Percentiles rank a stretch among this genome's conserved stretches.
Evolutionary conservation across 2,797 vertebrate genomes (phyloP).

Genomic region (Lepus oiostolus): DNA sequence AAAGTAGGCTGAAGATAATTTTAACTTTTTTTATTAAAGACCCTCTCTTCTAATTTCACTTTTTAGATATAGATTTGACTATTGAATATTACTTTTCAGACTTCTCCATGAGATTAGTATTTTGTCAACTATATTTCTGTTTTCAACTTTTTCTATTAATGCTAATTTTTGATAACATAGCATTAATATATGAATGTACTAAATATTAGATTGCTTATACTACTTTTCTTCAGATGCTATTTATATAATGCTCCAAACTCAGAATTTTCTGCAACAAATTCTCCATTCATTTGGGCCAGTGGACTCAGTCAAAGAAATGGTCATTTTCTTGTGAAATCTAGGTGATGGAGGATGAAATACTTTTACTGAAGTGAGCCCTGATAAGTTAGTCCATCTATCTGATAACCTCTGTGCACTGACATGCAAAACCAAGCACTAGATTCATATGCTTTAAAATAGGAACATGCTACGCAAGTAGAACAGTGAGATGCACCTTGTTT

Average conservation of each 20-base stretch:
- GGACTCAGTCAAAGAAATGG: background rate
- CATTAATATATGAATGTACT: background rate
- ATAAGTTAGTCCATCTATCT: background rate
- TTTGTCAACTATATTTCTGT: background rate
- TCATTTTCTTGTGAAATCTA: conserved; percentile 12
- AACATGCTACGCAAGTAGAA: background rate
- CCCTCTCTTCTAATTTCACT: conserved; percentile 1
- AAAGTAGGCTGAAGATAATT: background rate
- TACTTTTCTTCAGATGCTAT: background rate
- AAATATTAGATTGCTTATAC: background rate
- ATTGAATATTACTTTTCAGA: background rate
- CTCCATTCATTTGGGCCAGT: background rate
- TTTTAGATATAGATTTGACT: conserved; percentile 36
- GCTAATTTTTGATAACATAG: conserved; percentile 15
- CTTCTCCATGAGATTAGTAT: background rate
- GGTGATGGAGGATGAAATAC: background rate
- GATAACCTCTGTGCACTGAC: background rate
- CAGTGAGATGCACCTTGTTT: background rate
- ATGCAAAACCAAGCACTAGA: background rate
- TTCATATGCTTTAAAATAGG: background rate
- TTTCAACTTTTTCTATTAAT: background rate
- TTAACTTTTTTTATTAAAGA: background rate
- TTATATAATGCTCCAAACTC: background rate
- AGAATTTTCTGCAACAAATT: background rate
- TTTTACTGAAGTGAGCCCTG: background rate